These are phyloP conservation scores for Diogma glabrata DNA, from an alignment of 2,888 invertebrate species.

Conservation along the genomic window DNA sequence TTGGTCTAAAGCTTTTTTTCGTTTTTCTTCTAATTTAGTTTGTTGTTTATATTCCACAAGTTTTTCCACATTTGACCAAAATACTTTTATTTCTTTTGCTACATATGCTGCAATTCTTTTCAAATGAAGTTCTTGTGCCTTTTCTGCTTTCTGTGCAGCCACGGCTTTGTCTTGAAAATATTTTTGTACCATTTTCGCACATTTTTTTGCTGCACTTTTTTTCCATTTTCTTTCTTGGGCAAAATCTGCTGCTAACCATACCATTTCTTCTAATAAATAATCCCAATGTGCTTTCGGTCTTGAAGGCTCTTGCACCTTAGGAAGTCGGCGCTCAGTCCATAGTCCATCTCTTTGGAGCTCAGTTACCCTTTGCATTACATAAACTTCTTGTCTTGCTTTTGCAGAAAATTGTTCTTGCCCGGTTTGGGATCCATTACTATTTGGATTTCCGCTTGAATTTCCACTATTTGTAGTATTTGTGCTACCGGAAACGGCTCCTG, in stretches of 20 bases:
- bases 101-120: constrained; percentile 79
- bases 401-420: constrained; percentile 67
- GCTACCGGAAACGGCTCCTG: constrained; percentile 26
- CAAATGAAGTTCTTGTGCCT: constrained; percentile 77
- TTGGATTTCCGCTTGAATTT: constrained; percentile 2
- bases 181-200: constrained; percentile 82
- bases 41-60: constrained; percentile 90
- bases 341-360: constrained; percentile 89
- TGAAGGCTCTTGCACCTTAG: constrained; percentile 82
- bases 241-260: constrained; percentile 96
- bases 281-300: constrained; percentile 96
- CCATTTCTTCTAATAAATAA: constrained; percentile 96
- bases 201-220: constrained; percentile 85
- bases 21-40: constrained; percentile 83
- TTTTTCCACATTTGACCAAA: constrained; percentile 96
- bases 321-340: constrained; percentile 86
- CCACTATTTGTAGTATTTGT: constrained; percentile 13
- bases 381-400: constrained; percentile 82
- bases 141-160: constrained; percentile 81
- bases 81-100: constrained; percentile 85
- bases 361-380: constrained; percentile 82
- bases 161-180: constrained; percentile 84
- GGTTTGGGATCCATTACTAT: background rate
- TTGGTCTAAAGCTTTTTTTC: constrained; percentile 89
- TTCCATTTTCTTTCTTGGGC: constrained; percentile 98